phyloP scores from a whole-genome alignment of 2,888 invertebrate genomes.

The Drosophila pseudotakahashii region DNA sequence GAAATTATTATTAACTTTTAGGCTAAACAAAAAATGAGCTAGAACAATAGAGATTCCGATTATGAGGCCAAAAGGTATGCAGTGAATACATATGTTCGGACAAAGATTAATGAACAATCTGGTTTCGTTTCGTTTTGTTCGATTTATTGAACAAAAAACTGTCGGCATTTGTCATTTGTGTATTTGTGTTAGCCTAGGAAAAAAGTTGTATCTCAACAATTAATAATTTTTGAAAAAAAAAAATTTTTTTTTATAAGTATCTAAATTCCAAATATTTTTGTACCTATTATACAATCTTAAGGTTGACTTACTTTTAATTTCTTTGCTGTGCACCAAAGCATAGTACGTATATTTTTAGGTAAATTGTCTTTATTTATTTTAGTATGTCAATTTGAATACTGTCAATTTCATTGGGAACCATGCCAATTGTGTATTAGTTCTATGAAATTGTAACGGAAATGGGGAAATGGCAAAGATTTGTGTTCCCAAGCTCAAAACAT shows the following conservation, averaged over 20 bases:
- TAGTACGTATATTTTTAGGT: background rate
- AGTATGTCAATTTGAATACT: background rate
- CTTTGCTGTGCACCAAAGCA: background rate
- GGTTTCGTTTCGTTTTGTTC: background rate
- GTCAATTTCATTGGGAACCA: constrained; percentile 18
- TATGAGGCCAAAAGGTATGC: constrained; percentile 7
- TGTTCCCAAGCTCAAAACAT: background rate
- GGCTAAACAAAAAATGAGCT: constrained; percentile 3
- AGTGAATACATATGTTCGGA: background rate
- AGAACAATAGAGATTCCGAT: constrained; percentile 1
- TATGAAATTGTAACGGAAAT: constrained; percentile 18
- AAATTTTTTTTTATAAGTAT: too few relatives aligned
- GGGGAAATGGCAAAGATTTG: background rate
- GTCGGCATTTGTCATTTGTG: background rate
- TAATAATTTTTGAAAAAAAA: too few relatives aligned
- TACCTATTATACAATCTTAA: too few relatives aligned
- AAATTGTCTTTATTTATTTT: background rate
- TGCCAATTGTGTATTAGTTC: constrained; percentile 24
- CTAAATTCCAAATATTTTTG: too few relatives aligned
- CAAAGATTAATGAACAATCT: constrained; percentile 1
- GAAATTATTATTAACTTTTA: constrained; percentile 25
- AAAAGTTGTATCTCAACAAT: too few relatives aligned
- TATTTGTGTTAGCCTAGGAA: too few relatives aligned
- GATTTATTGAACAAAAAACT: background rate
- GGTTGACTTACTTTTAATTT: background rate